phyloP scores from a whole-genome alignment of 2,113 vertebrate species.

The human (Homo sapiens) region DNA sequence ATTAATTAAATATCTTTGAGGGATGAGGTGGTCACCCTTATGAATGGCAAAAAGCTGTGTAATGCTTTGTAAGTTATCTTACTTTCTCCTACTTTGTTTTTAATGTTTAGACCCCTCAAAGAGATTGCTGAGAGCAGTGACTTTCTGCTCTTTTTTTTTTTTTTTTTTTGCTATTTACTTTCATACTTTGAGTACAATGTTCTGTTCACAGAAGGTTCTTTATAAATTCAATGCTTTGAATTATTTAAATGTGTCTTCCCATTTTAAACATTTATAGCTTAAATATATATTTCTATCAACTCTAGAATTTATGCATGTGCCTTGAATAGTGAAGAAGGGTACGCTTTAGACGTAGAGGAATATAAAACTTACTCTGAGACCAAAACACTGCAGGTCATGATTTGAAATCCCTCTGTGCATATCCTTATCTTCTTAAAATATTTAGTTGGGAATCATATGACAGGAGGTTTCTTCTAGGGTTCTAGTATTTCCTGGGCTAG shows the following conservation, averaged over 20 bases:
- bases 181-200: conserved; percentile 12
- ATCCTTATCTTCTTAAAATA: conserved; percentile 63
- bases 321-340: neutral
- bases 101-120: neutral
- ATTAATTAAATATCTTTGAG: conserved; percentile 46
- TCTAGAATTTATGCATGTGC: conserved; percentile 28
- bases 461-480: conserved; percentile 25
- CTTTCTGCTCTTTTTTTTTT: neutral
- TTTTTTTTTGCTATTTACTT: conserved; percentile 24
- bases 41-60: neutral
- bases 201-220: neutral
- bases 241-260: conserved; percentile 55
- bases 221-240: conserved; percentile 50
- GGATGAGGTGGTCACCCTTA: neutral
- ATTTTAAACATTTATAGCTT: conserved; percentile 59
- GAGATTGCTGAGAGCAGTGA: neutral
- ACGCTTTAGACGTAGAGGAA: neutral
- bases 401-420: conserved; percentile 31
- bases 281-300: neutral
- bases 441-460: conserved; percentile 51
- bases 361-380: neutral
- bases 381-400: neutral
- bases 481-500: conserved; percentile 49
- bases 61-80: neutral
- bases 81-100: neutral